Evolutionary conservation across 2,888 invertebrate genomes (phyloP), one percentile per base, ranked within the genome.

Genomic region (Theodoxus fluviatilis): DNA sequence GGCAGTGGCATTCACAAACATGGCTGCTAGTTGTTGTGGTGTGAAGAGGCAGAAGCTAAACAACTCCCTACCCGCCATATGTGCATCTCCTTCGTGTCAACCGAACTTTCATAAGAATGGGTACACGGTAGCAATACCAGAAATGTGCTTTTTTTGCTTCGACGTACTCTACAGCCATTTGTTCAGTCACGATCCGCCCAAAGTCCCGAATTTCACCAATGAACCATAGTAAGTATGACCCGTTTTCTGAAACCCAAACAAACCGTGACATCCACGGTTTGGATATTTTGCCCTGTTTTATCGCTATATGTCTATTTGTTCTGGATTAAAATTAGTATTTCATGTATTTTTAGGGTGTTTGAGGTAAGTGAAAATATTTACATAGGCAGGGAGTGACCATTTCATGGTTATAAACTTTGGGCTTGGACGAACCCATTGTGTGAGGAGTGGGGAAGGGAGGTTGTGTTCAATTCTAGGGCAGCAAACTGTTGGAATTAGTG

Each of bases 131-230:
- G 80, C 85, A 47, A 76, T 81, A 71, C 79, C 84, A 49, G 97
- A 98, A 88, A 99, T 99, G 98, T 96, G 96, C 88, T 95, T 94
- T 90, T 98, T 94, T 90, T 99, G 99, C 91, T 99, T 98, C 90
- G 98, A 99, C 90, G 96, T 98, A 82, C 92, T 99, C 79, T 94
- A 96, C 89, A 92, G 93, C 89, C 95, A 97, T 89, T 91, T 99
- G 84, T 93, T 96, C 89, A 94, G 93, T 87, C 91, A 94, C 87
- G 95, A 96, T 81, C 93, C 94, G 80, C 98, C 98, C 79, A 93
- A 93, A 88, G 91, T 78, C 68, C 97, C 84, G 91, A 92, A 88
- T 73, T 98, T 98, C 89, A 94, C 94, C 85, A 96, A 97, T 88
- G 96, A 96, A 86, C 92, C 95, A 87, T 96, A 93, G 96, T 96